These are phyloP conservation scores for Alligator sinensis DNA, from an alignment of 2,113 vertebrate genomes.

Conservation along the genomic window DNA sequence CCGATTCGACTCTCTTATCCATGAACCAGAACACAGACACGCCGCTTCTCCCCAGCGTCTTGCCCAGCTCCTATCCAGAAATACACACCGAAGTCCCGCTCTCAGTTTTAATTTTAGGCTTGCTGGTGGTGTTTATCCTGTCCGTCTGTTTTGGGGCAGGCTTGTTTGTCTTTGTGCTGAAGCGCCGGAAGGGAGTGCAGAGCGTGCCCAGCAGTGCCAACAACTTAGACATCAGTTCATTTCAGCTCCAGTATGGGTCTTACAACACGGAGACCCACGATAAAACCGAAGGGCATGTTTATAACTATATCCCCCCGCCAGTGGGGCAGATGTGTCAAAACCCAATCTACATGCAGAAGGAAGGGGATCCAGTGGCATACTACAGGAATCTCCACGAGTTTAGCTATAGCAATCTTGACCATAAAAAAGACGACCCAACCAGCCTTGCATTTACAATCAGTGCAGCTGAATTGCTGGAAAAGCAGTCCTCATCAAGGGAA, in stretches of 20 bases:
- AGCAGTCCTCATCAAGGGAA: conserved; percentile 83
- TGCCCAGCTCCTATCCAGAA: conserved; percentile 88
- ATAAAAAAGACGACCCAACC: conserved; percentile 85
- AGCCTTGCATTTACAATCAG: conserved; percentile 92
- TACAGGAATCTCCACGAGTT: conserved; percentile 95
- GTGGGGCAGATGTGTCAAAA: conserved; percentile 98
- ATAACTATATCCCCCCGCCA: conserved; percentile 94
- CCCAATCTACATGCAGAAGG: conserved; percentile 98
- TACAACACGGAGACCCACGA: conserved; percentile 87
- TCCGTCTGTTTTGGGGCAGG: conserved; percentile 97
- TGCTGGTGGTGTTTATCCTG: conserved; percentile 96
- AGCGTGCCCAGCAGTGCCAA: conserved; percentile 87
- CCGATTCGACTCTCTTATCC: conserved; percentile 83
- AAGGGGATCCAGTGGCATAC: conserved; percentile 90
- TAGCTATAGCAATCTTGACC: conserved; percentile 87
- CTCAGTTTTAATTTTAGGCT: conserved; percentile 95
- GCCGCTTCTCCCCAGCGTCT: conserved; percentile 74
- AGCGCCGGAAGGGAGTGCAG: conserved; percentile 91
- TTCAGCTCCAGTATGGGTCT: conserved; percentile 95
- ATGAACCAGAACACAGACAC: conserved; percentile 85
- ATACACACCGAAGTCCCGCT: conserved; percentile 92
- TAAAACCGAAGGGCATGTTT: conserved; percentile 92
- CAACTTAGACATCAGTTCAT: conserved; percentile 93
- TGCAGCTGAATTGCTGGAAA: conserved; percentile 91
- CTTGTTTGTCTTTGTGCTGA: conserved; percentile 95